phyloP scores from a whole-genome alignment of 1,140 invertebrate genomes.

The Mylabris phalerata region DNA sequence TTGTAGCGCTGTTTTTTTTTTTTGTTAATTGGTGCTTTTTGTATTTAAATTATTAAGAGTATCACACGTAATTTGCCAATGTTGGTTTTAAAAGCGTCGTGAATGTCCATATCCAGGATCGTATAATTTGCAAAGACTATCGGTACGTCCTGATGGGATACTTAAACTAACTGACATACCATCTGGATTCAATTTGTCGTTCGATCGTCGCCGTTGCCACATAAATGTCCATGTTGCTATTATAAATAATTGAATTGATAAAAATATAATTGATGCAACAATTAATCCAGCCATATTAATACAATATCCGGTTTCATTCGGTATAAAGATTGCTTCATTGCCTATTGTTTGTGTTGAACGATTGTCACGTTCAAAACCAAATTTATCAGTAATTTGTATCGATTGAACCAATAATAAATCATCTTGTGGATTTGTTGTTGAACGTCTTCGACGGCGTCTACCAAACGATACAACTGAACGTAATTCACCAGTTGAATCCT shows the following conservation, averaged over 20 bases:
- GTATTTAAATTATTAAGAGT: no score
- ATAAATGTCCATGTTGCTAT: conserved; percentile 77
- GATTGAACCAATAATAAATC: conserved; percentile 82
- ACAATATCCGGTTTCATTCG: conserved; percentile 51
- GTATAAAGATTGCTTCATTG: conserved; percentile 45
- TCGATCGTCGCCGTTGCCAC: conserved; percentile 68
- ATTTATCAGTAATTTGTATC: conserved; percentile 89
- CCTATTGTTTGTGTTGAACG: conserved; percentile 33
- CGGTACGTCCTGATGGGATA: conserved; percentile 55
- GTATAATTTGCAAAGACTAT: conserved; percentile 79
- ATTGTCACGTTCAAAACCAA: conserved; percentile 64
- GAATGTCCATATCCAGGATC: conserved; percentile 67
- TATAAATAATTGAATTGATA: conserved; percentile 73
- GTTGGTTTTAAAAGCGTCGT: conserved; percentile 62
- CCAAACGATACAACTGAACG: conserved; percentile 77
- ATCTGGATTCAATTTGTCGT: conserved; percentile 48
- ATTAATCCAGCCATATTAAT: conserved; percentile 71
- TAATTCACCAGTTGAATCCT: conserved; percentile 71
- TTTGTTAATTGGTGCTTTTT: no score
- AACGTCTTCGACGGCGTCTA: conserved; percentile 54
- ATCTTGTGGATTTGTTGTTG: conserved; percentile 46
- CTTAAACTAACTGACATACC: conserved; percentile 48
- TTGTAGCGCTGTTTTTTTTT: no score
- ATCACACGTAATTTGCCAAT: not conserved
- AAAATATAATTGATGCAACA: conserved; percentile 73